Percentiles rank a stretch among this genome's conserved stretches.
Conservation (phyloP, 2,797 vertebrate genomes). For the Lacerta bilineata region DNA sequence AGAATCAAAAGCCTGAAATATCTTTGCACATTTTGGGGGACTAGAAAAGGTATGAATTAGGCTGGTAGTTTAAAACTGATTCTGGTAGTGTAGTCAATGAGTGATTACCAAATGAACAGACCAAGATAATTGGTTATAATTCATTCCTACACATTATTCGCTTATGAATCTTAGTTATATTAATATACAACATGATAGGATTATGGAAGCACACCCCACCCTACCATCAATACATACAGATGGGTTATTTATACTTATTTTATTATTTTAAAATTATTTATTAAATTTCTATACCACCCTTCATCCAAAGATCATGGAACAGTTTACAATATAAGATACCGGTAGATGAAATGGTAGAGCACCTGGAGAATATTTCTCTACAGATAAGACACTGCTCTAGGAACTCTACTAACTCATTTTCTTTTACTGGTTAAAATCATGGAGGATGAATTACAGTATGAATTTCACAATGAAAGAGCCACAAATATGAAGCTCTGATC, state of each 20-base stretch:
- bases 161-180: background rate
- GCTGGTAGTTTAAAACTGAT: background rate
- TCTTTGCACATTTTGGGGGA: slow-evolving; percentile 5
- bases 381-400: background rate
- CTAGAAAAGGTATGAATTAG: background rate
- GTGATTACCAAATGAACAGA: background rate
- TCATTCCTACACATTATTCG: background rate
- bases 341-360: too few species aligned
- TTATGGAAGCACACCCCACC: background rate
- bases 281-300: too few species aligned
- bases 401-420: background rate
- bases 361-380: too few species aligned
- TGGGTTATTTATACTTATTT: background rate
- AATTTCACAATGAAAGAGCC: background rate
- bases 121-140: background rate
- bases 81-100: background rate
- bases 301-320: too few species aligned
- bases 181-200: background rate
- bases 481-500: background rate
- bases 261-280: too few species aligned
- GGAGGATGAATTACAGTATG: background rate
- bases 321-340: too few species aligned
- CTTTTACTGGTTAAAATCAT: background rate
- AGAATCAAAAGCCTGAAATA: background rate
- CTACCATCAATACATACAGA: background rate